Conservation (phyloP, 2,797 vertebrate genomes). For the Synaphobranchus kaupii region DNA sequence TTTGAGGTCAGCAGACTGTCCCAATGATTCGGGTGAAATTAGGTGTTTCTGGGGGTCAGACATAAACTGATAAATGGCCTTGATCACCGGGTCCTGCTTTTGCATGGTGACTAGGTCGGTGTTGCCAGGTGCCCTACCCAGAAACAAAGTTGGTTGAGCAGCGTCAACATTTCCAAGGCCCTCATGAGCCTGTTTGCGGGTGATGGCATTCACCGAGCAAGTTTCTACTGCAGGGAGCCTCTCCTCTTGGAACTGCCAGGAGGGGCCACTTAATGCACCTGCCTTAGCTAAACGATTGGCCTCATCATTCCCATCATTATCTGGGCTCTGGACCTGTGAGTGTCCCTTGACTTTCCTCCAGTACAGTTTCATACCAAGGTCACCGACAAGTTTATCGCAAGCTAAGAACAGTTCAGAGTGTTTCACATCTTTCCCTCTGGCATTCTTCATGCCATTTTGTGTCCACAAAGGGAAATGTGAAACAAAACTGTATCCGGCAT, state of each 20-base stretch:
- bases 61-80: neutral
- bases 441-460: conserved; percentile 20
- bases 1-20: neutral
- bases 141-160: neutral
- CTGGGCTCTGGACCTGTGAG: neutral
- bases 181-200: no score
- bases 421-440: conserved; percentile 4
- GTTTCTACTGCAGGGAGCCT: neutral
- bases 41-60: neutral
- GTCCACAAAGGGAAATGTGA: neutral
- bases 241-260: neutral
- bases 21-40: no score
- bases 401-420: no score
- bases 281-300: conserved; percentile 11
- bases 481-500: conserved; percentile 15
- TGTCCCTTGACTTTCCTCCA: no score
- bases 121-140: neutral
- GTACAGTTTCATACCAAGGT: no score
- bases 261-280: no score
- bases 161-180: neutral
- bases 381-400: no score
- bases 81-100: neutral
- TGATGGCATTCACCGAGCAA: neutral
- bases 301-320: conserved; percentile 8
- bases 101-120: neutral